Percentiles rank a stretch among this genome's conserved stretches.
Evolutionary conservation across 1,140 invertebrate genomes (phyloP).

Genomic region (Ladona fulva): DNA sequence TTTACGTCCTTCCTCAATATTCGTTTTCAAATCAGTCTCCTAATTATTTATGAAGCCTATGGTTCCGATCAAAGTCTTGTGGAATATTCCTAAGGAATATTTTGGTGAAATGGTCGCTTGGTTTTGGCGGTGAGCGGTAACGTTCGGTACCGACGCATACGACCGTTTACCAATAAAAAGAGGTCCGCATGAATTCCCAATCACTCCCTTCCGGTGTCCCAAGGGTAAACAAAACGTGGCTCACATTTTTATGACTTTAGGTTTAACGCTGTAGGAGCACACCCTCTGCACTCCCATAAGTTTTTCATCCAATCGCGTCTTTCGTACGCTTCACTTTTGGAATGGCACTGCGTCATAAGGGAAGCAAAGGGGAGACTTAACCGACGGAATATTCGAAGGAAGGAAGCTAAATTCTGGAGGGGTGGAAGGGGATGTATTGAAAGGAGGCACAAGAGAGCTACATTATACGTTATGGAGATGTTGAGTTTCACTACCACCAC

Average conservation of each 20-base stretch:
- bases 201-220: neutral
- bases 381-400: no score
- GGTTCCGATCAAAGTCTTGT: neutral
- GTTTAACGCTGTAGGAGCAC: neutral
- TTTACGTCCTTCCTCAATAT: neutral
- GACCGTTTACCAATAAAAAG: neutral
- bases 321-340: neutral
- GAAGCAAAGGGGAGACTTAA: no score
- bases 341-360: no score
- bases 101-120: no score
- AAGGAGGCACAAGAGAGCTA: no score
- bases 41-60: neutral
- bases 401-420: no score
- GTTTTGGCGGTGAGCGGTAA: no score
- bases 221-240: neutral
- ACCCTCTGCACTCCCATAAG: constrained; percentile 2
- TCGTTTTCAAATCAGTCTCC: neutral
- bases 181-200: neutral
- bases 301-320: neutral
- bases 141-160: neutral
- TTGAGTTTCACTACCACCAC: no score
- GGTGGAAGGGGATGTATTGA: no score
- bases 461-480: no score
- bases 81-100: neutral
- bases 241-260: neutral